phyloP scores from a whole-genome alignment of 2,113 vertebrate genomes.

The Hydrochoerus hydrochaeris region DNA sequence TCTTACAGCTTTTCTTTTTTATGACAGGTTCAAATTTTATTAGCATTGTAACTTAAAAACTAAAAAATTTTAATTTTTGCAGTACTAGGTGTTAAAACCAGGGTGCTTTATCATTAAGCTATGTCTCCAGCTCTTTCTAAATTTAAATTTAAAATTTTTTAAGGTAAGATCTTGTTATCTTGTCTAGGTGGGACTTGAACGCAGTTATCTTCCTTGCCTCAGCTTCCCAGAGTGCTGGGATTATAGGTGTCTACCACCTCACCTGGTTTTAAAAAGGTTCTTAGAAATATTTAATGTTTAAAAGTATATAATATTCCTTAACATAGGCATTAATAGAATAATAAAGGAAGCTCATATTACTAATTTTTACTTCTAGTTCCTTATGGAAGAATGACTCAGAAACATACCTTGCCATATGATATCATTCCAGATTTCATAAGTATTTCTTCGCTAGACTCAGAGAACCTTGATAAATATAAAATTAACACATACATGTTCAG shows the following conservation, averaged over 20 bases:
- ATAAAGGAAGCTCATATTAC: slow-evolving; percentile 36
- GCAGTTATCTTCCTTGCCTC: background rate
- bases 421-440: slow-evolving; percentile 35
- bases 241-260: background rate
- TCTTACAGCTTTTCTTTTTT: slow-evolving; percentile 32
- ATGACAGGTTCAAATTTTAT: background rate
- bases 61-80: background rate
- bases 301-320: slow-evolving; percentile 43
- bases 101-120: background rate
- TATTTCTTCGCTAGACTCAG: slow-evolving; percentile 2
- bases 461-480: slow-evolving; percentile 38
- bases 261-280: background rate
- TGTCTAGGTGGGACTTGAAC: background rate
- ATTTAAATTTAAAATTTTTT: background rate
- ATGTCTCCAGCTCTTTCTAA: background rate
- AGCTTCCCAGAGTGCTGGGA: background rate
- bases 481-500: background rate
- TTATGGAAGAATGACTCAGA: slow-evolving; percentile 25
- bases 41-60: background rate
- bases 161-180: background rate
- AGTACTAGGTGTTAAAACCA: background rate
- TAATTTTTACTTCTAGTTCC: slow-evolving; percentile 15
- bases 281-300: slow-evolving; percentile 62
- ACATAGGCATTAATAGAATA: background rate
- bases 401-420: background rate